Evolutionary conservation across 1,140 invertebrate genomes (phyloP), one percentile per base, ranked within the genome.

Genomic region (Heterodera carotae): DNA sequence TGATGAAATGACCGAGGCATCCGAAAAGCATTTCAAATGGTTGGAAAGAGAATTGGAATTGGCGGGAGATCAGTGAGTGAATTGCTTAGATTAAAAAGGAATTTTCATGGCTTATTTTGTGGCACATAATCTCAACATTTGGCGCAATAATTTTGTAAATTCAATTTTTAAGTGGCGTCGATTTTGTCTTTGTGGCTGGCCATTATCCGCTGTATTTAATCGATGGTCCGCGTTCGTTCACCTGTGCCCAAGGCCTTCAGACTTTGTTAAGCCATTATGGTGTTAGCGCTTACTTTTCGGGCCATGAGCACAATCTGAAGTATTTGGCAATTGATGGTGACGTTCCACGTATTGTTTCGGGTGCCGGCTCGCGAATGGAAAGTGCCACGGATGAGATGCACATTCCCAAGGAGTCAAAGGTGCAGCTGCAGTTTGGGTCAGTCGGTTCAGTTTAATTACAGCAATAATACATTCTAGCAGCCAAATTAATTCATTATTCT

Each of bases 211-310:
- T 74, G 12, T 74, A 74, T n/a, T 34, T 74, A 33, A 15, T 25
- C 34, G 22, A 22, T 33, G 71, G 71, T 2, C 29, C 29, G 2
- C n/a, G 71, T 43, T 12, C 53, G 4, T 74, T 62, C 36, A 31
- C 56, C 6, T 74, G 71, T 60, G 25, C 71, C 39, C 33, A 29
- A 29, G 31, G 27, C 12, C 36, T 74, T 25, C 25, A 56, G 18
- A 25, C 66, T 2, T 29, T 74, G 56, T 31, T 74, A 22, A 1
- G 4, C 10, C 3, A 34, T 0, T 5, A 74, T 36, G n/a, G 34
- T 34, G 90, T 89, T 15, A 62, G 71, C 36, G 71, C 71, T 10
- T 74, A 74, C 64, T 62, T 74, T 18, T 53, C 71, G 36, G 71
- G 71, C 59, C 71, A 74, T 60, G 71, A 74, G 64, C 71, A 74